phyloP scores from a whole-genome alignment of 2,888 invertebrate genomes.

The Agrotis ipsilon region DNA sequence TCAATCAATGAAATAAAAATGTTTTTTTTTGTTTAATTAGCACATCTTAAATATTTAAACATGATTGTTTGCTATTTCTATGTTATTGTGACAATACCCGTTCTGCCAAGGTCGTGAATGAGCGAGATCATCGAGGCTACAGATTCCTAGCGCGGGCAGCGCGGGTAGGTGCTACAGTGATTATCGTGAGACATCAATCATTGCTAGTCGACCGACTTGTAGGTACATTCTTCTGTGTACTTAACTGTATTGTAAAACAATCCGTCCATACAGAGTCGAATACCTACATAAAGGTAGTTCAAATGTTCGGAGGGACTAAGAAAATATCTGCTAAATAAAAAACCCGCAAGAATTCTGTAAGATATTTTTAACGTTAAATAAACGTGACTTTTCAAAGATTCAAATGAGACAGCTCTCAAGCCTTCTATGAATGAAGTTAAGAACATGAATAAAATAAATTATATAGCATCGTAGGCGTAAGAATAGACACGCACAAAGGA shows the following conservation, averaged over 20 bases:
- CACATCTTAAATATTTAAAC: conserved; percentile 24
- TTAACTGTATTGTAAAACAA: conserved; percentile 13
- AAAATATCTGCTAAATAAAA: not conserved
- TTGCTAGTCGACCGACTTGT: conserved; percentile 27
- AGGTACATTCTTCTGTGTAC: conserved; percentile 28
- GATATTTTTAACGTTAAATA: not conserved
- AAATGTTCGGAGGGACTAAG: not conserved
- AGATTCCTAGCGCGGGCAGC: conserved; percentile 42
- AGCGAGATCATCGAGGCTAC: conserved; percentile 53
- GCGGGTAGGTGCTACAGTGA: conserved; percentile 32
- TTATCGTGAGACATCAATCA: conserved; percentile 55
- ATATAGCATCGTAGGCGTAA: conserved; percentile 28
- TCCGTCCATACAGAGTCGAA: not conserved
- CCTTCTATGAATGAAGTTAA: conserved; percentile 31
- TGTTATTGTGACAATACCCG: conserved; percentile 40
- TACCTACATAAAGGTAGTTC: not conserved
- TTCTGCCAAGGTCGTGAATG: conserved; percentile 47
- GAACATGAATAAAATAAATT: conserved; percentile 32
- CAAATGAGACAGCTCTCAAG: conserved; percentile 16
- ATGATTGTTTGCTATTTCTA: conserved; percentile 15
- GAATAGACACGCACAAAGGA: conserved; percentile 31
- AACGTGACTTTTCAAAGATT: not conserved
- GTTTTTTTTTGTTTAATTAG: conserved; percentile 49
- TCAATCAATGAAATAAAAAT: conserved; percentile 29
- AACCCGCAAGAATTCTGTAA: not conserved